phyloP scores from a whole-genome alignment of 2,888 invertebrate species.

The Thumatha senex region DNA sequence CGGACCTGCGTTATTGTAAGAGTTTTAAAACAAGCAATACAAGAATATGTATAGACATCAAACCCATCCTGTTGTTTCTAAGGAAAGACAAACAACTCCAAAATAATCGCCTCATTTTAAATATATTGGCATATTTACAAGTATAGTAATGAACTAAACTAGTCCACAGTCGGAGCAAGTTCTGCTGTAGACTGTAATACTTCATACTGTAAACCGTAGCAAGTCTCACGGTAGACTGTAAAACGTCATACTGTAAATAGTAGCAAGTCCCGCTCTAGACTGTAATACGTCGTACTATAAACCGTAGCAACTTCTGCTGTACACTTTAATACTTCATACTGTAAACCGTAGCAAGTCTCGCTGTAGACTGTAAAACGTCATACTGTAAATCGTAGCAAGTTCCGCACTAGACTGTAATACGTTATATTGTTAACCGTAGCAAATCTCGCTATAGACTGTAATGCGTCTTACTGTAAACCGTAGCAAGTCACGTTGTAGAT shows the following conservation, averaged over 20 bases:
- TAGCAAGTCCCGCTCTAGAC: neutral
- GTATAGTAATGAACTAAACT: neutral
- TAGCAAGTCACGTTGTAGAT: neutral
- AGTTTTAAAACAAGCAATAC: too few relatives aligned
- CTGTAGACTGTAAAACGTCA: neutral
- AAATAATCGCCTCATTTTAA: too few relatives aligned
- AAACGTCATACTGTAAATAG: neutral
- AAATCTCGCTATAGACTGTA: neutral
- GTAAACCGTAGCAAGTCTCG: neutral
- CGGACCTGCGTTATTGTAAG: too few relatives aligned
- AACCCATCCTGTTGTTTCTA: too few relatives aligned
- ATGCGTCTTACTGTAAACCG: neutral
- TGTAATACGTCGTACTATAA: conserved; percentile 16
- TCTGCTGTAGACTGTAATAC: neutral
- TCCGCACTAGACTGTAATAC: conserved; percentile 1
- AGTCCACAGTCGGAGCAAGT: neutral
- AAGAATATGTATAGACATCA: too few relatives aligned
- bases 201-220: neutral
- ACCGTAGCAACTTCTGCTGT: too few relatives aligned
- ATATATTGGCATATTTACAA: too few relatives aligned
- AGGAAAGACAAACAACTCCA: too few relatives aligned
- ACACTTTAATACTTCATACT: neutral
- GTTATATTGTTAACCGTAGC: neutral
- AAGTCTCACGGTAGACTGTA: neutral
- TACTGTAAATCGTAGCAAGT: neutral